Base-by-base conservation (phyloP, 1,140 invertebrate genomes). In the Doryteuthis pealeii region DNA sequence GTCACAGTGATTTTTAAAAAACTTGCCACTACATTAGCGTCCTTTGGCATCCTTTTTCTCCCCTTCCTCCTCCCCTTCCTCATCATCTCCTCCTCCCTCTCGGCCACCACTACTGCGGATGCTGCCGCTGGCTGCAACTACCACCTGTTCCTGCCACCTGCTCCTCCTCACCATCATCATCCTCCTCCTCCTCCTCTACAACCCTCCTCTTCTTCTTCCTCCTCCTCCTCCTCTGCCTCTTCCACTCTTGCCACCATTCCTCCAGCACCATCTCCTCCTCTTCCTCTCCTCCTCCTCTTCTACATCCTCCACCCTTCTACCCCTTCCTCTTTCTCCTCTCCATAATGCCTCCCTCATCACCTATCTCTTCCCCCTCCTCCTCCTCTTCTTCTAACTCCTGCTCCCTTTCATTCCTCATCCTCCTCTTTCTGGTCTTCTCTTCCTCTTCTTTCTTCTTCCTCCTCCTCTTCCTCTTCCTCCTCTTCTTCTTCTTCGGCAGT, bases 61-160 rank as follows among this genome's bases (percentile, higher is more conserved):
- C n/a, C 70, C 74, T 14, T 76, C 74, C 14, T 74, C 72, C 43
- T 74, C 77, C 40, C 67, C 22, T 22, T 73, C 77, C 54, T n/a
- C n/a, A n/a, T n/a, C n/a, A n/a, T n/a, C n/a, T n/a, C n/a, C n/a
- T n/a, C n/a, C n/a, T n/a, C n/a, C n/a, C n/a, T n/a, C n/a, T n/a
- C n/a, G n/a, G n/a, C n/a, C n/a, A n/a, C n/a, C n/a, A n/a, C n/a
- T n/a, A n/a, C n/a, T n/a, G n/a, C n/a, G n/a, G n/a, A n/a, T n/a
- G n/a, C n/a, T n/a, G n/a, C n/a, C n/a, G n/a, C n/a, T n/a, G n/a
- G n/a, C n/a, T n/a, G n/a, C n/a, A n/a, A n/a, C n/a, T n/a, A n/a
- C n/a, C n/a, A n/a, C n/a, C n/a, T n/a, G n/a, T n/a, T n/a, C n/a
- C n/a, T n/a, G n/a, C n/a, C n/a, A n/a, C n/a, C n/a, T n/a, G n/a